A percentile compares a stretch with the other conserved stretches of the same genome.
phyloP scores from a whole-genome alignment of 2,113 vertebrate species.

The Motacilla alba region DNA sequence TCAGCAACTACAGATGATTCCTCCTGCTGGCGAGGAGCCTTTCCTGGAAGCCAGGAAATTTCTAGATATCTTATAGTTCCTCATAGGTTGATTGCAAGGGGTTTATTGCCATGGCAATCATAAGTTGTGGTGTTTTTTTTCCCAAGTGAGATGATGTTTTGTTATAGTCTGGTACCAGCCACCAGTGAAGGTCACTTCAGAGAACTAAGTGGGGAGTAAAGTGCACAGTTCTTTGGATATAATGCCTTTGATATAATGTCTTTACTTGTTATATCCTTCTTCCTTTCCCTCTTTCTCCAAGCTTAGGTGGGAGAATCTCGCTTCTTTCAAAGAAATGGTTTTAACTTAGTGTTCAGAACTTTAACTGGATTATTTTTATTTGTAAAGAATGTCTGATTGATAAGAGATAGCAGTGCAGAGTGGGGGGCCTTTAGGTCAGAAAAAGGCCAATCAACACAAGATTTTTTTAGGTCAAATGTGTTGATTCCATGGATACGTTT shows the following conservation, averaged over 20 bases:
- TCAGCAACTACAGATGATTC: neutral
- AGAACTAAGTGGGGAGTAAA: neutral
- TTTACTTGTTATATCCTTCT: neutral
- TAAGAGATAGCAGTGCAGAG: neutral
- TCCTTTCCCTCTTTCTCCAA: neutral
- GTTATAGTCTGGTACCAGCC: neutral
- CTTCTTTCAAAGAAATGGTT: neutral
- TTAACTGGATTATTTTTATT: neutral
- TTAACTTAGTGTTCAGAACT: neutral
- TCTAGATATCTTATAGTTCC: neutral
- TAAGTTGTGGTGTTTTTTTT: neutral
- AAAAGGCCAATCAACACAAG: neutral
- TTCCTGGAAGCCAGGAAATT: neutral
- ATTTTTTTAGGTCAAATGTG: neutral
- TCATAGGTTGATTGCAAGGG: neutral
- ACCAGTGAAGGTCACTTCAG: neutral
- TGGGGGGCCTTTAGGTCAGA: neutral
- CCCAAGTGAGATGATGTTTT: neutral
- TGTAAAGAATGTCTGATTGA: neutral
- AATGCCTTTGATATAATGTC: neutral
- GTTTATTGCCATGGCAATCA: neutral
- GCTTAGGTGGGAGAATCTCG: neutral
- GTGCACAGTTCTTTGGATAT: neutral
- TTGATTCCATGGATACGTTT: rapidly evolving
- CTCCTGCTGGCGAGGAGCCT: neutral